Evolutionary conservation across 2,888 invertebrate genomes (phyloP).

Genomic region (Pseudococcus viburni): DNA sequence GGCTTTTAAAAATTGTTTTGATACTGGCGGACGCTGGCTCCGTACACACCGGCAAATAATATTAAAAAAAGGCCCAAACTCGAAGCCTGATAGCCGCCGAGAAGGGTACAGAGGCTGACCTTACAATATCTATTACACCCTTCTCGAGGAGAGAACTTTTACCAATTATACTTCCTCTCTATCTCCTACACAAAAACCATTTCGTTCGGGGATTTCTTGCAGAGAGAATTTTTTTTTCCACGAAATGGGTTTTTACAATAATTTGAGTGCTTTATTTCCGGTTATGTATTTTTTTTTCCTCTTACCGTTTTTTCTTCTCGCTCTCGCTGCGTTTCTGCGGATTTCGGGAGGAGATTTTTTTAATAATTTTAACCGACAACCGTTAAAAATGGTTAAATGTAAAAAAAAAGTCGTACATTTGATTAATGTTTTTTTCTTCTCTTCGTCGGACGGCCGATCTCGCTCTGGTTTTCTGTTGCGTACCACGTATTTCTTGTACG

Average conservation of each 20-base stretch:
- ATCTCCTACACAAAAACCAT: conserved; percentile 5
- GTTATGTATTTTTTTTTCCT: conserved; percentile 1
- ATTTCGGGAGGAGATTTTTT: conserved; percentile 14
- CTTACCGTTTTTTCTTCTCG: background rate
- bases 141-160: conserved; percentile 12
- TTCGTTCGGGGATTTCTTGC: conserved; percentile 43
- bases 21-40: background rate
- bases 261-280: conserved; percentile 53
- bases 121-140: conserved; percentile 48
- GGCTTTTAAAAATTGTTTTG: conserved; percentile 14
- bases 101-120: conserved; percentile 12
- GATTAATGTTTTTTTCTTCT: conserved; percentile 40
- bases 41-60: background rate
- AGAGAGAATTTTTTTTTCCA: conserved; percentile 20
- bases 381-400: conserved; percentile 46
- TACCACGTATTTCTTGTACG: background rate
- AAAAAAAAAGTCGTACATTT: conserved; percentile 33
- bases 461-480: background rate
- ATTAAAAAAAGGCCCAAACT: conserved; percentile 13
- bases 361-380: conserved; percentile 48
- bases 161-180: conserved; percentile 35
- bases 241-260: conserved; percentile 54
- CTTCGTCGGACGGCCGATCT: background rate
- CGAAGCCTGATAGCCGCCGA: background rate
- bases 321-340: background rate